Base-by-base conservation (phyloP, 1,140 invertebrate genomes). In the Diachasmimorpha longicaudata region DNA sequence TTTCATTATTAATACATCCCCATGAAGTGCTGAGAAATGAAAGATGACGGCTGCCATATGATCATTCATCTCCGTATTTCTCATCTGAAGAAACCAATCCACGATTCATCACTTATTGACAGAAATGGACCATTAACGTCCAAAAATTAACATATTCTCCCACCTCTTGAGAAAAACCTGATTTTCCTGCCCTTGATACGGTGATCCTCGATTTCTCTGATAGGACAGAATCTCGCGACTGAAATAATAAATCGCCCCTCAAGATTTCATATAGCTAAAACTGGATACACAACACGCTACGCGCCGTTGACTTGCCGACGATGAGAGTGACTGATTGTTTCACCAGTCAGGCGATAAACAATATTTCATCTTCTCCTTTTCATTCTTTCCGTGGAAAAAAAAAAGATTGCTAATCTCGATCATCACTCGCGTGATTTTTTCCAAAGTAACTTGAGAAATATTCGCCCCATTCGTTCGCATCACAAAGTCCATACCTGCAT, bases 251-350 rank as follows among this genome's bases (percentile, higher is more conserved):
- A 63, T 63, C 23, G 58, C 21, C 48, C 58, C 58, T 25, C 21
- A 11, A 63, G 23, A 63, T 63, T 55, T 63, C 58, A 63, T 63
- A 63, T 14, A 63, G 58, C 58, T 31, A 31, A 63, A 63, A 63
- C 58, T 19, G 19, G 23, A 63, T 63, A 63, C 58, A 63, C 19
- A 63, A 63, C 58, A 25, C 58, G 58, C 21, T 58, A 58, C 16
- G 52, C 52, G 52, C 19, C 52, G 52, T 63, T 63, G 58, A 63
- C 58, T 63, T 25, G 14, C 8, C 21, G 58, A 63, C 19, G 21
- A 58, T 10, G n/a, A 63, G 58, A 63, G 23, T 25, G 58, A 63
- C 58, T 63, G 58, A 63, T 63, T 63, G 58, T 63, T 63, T 63
- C 58, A 23, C 21, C 23, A 63, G 58, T 25, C 58, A 31, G 14